A percentile compares a stretch with the other conserved stretches of the same genome.
phyloP scores from a whole-genome alignment of 2,888 invertebrate species.

The Drosophila putrida region DNA sequence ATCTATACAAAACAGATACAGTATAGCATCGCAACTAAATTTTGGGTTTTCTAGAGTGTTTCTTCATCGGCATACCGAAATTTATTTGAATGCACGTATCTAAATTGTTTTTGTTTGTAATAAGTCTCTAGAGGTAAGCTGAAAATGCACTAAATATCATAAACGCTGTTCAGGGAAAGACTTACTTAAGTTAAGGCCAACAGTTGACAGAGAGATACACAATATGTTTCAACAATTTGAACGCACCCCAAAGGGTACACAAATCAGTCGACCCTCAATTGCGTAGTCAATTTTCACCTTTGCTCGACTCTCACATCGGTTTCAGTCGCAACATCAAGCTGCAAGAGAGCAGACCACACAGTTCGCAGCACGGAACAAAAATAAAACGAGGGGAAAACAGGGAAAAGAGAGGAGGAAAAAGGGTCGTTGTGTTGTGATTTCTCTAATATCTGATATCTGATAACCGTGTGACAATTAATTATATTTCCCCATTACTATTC shows the following conservation, averaged over 20 bases:
- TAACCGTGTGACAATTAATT: constrained; percentile 18
- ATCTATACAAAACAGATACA: too few species aligned
- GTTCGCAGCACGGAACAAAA: constrained; percentile 22
- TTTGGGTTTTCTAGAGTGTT: neutral
- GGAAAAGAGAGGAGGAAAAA: neutral
- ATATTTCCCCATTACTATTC: neutral
- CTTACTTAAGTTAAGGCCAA: constrained; percentile 12
- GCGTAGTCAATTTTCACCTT: constrained; percentile 25
- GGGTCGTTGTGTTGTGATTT: constrained; percentile 8
- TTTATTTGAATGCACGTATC: neutral
- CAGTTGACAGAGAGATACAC: constrained; percentile 15
- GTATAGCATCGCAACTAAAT: too few species aligned
- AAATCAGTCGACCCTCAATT: constrained; percentile 24
- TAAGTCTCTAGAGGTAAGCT: constrained; percentile 27
- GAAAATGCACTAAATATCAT: constrained; percentile 15
- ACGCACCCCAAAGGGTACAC: constrained; percentile 17
- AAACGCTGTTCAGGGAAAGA: constrained; percentile 34
- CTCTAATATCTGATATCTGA: constrained; percentile 4
- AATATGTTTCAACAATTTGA: neutral
- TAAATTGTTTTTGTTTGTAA: constrained; percentile 10
- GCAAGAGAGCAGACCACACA: constrained; percentile 54
- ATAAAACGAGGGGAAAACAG: neutral
- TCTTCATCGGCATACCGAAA: neutral
- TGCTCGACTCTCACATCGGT: constrained; percentile 13
- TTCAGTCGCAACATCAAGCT: constrained; percentile 52